Conservation (phyloP, 92 coral and sea anemone species). For the Phymanthus crucifer region DNA sequence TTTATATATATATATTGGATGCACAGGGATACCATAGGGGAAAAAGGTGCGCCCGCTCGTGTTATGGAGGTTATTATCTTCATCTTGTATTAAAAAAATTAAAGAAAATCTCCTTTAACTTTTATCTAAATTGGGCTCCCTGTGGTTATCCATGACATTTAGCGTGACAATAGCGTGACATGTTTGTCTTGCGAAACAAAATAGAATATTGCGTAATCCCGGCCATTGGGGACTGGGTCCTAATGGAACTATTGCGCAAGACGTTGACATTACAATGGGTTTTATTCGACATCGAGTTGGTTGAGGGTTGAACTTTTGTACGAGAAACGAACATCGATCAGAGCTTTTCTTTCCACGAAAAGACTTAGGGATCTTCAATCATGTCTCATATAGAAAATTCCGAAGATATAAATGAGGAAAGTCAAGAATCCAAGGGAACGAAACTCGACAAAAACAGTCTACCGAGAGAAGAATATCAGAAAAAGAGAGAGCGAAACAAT, state of each 20-base stretch:
- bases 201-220: slow-evolving; percentile 15
- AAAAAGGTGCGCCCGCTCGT: too few species aligned
- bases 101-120: too few species aligned
- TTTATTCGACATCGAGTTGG: not conserved
- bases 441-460: not conserved
- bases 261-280: not conserved
- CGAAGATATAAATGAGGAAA: not conserved
- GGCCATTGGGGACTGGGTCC: slow-evolving; percentile 4
- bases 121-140: too few species aligned
- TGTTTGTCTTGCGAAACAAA: slow-evolving; percentile 27
- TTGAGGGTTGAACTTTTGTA: not conserved
- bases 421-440: not conserved
- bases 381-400: slow-evolving; percentile 11
- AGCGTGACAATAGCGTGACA: too few species aligned
- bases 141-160: not conserved
- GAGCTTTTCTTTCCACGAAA: not conserved
- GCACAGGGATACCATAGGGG: too few species aligned
- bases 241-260: slow-evolving; percentile 24
- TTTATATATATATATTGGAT: too few species aligned
- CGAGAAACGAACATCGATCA: too few species aligned
- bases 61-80: too few species aligned
- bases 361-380: slow-evolving; percentile 9
- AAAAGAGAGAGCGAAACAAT: slow-evolving; percentile 90
- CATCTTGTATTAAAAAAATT: too few species aligned
- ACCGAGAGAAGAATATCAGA: slow-evolving; percentile 61